phyloP scores from a whole-genome alignment of 2,113 vertebrate genomes.

The Phalacrocorax pelagicus region DNA sequence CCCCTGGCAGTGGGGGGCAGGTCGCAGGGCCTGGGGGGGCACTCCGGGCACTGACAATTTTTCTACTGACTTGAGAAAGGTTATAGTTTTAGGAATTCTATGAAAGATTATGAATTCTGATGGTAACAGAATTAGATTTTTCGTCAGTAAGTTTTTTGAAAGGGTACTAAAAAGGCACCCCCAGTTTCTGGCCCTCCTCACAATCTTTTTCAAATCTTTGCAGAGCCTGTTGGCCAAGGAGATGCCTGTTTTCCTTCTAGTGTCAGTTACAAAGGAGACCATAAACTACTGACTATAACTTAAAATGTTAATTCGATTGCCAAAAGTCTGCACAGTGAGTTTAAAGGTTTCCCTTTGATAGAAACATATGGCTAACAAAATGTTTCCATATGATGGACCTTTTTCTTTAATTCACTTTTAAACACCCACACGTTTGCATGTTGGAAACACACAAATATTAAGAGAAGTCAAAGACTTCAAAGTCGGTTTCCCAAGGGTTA shows the following conservation, averaged over 20 bases:
- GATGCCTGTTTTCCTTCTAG: not conserved
- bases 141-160: not conserved
- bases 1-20: not conserved
- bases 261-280: not conserved
- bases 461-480: not conserved
- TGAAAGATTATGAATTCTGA: not conserved
- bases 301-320: not conserved
- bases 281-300: not conserved
- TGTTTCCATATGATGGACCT: not conserved
- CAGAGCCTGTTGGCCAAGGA: not conserved
- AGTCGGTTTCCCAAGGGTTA: not conserved
- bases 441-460: not conserved
- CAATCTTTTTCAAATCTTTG: not conserved
- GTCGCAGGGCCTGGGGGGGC: not conserved
- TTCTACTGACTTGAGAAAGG: not conserved
- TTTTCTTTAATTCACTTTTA: not conserved
- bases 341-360: not conserved
- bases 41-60: fast-evolving
- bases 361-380: not conserved
- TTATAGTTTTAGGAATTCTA: not conserved
- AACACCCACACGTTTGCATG: not conserved
- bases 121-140: not conserved
- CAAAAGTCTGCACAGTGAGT: not conserved
- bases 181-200: not conserved
- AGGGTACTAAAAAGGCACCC: not conserved